A percentile compares a stretch with the other conserved stretches of the same genome.
Conservation (phyloP, 2,888 invertebrate species). For the Trichogramma evanescens region DNA sequence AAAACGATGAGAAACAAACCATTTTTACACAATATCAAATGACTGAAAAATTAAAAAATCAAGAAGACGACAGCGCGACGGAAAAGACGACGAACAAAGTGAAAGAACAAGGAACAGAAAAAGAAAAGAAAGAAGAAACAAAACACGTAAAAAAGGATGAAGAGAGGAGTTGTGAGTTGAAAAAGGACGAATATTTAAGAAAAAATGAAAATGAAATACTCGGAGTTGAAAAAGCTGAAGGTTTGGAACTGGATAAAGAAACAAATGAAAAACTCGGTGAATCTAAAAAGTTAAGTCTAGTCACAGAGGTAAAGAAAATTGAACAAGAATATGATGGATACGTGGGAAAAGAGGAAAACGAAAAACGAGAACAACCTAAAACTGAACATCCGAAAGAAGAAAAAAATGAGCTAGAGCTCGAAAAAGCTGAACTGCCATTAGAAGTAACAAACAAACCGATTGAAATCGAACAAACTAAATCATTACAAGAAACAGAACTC, state of each 20-base stretch:
- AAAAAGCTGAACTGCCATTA: too few relatives aligned
- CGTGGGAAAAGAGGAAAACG: constrained; percentile 15
- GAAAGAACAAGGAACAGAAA: background rate
- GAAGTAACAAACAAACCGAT: too few relatives aligned
- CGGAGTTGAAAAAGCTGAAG: background rate
- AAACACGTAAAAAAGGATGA: background rate
- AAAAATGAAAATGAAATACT: background rate
- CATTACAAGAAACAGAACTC: too few relatives aligned
- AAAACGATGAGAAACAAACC: background rate
- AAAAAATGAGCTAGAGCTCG: too few relatives aligned
- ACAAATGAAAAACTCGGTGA: background rate
- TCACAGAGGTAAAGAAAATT: constrained; percentile 20
- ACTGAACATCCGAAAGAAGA: constrained; percentile 19
- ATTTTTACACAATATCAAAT: too few relatives aligned
- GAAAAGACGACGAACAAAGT: background rate
- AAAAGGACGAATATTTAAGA: background rate
- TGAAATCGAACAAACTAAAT: too few relatives aligned
- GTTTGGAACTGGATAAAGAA: constrained; percentile 23
- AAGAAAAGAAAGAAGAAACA: background rate
- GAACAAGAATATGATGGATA: constrained; percentile 14
- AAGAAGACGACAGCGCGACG: background rate
- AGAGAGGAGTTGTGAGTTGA: background rate
- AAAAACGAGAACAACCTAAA: constrained; percentile 7
- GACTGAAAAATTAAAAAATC: background rate
- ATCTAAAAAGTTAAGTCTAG: background rate